phyloP scores from a whole-genome alignment of 2,888 invertebrate species.

The Strigamia transsilvanica region DNA sequence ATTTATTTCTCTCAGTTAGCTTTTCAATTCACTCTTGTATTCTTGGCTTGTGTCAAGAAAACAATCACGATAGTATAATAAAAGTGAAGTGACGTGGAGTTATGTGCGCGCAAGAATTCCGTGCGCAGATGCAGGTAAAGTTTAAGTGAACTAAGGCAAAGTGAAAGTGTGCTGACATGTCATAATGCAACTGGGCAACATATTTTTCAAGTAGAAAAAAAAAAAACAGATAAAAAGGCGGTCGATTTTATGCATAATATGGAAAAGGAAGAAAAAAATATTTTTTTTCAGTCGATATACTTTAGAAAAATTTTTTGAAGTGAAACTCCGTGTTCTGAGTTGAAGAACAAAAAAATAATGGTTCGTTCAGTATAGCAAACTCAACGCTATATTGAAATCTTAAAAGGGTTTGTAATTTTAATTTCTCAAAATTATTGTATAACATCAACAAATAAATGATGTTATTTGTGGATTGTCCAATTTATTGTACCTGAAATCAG shows the following conservation, averaged over 20 bases:
- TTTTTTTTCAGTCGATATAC: not conserved
- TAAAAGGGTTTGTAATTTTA: too few relatives aligned
- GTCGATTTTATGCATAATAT: conserved; percentile 15
- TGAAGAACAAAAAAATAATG: not conserved
- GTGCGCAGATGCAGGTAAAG: not conserved
- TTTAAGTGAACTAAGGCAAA: conserved; percentile 17
- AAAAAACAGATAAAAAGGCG: not conserved
- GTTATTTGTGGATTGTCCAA: too few relatives aligned
- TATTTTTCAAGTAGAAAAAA: not conserved
- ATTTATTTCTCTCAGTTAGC: not conserved
- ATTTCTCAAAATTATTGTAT: too few relatives aligned
- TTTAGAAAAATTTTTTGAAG: not conserved
- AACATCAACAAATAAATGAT: too few relatives aligned
- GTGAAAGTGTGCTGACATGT: conserved; percentile 30
- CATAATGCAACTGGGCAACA: conserved; percentile 21
- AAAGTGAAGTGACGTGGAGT: not conserved
- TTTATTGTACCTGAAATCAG: too few relatives aligned
- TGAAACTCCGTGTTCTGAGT: not conserved
- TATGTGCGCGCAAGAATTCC: not conserved
- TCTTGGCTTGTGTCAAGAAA: not conserved
- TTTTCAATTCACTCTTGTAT: conserved; percentile 2
- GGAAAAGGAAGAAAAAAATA: not conserved
- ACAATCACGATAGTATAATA: not conserved
- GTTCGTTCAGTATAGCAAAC: not conserved
- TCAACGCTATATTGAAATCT: too few relatives aligned